A percentile compares a stretch with the other conserved stretches of the same genome.
phyloP scores from a whole-genome alignment of 2,888 invertebrate species.

The Eueremaeus valkanovi region DNA sequence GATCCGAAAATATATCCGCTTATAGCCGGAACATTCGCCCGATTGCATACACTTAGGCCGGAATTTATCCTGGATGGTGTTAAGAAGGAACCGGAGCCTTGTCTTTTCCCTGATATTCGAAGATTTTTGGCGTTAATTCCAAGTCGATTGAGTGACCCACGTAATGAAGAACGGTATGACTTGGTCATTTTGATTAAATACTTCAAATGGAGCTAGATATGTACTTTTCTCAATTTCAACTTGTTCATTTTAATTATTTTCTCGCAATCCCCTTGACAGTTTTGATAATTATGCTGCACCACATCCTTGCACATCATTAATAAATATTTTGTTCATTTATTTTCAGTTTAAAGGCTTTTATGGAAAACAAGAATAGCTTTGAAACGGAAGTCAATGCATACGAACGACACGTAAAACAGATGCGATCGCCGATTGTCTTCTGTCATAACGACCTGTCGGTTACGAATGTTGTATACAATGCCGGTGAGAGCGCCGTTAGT shows the following conservation, averaged over 20 bases:
- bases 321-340: no score
- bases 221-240: conserved; percentile 54
- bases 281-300: no score
- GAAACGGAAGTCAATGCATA: conserved; percentile 66
- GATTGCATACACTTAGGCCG: conserved; percentile 52
- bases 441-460: conserved; percentile 95
- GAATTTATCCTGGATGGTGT: conserved; percentile 49
- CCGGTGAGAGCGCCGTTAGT: conserved; percentile 60
- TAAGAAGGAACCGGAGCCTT: conserved; percentile 55
- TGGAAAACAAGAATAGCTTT: conserved; percentile 65
- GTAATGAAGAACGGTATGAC: conserved; percentile 67
- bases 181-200: no score
- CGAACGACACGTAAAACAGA: conserved; percentile 53
- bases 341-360: conserved; percentile 63
- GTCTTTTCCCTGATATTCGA: conserved; percentile 71
- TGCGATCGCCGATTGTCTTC: conserved; percentile 75
- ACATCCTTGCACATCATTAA: no score
- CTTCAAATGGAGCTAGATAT: no score
- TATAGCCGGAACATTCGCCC: conserved; percentile 62
- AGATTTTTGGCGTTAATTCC: conserved; percentile 50
- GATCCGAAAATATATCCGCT: no score
- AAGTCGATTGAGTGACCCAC: conserved; percentile 57
- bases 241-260: conserved; percentile 50
- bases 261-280: no score
- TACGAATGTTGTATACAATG: conserved; percentile 84